Conservation (phyloP, 2,797 vertebrate genomes). For the Sciurus vulgaris region DNA sequence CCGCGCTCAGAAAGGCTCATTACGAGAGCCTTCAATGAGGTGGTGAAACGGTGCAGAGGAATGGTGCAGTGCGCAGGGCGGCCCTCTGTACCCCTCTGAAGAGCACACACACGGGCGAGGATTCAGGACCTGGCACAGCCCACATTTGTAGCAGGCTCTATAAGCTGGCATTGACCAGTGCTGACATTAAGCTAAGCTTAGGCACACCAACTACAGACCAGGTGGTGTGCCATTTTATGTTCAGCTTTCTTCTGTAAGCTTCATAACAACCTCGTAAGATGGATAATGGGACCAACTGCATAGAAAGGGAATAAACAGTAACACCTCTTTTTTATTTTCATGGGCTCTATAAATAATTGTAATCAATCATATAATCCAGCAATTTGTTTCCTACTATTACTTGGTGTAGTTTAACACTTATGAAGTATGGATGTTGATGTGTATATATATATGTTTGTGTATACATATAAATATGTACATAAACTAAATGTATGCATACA, state of each 20-base stretch:
- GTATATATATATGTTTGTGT: too few species aligned
- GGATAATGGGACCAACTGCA: neutral
- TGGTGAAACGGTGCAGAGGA: neutral
- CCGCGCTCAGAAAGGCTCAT: neutral
- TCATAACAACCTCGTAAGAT: neutral
- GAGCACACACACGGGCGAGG: neutral
- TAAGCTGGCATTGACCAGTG: neutral
- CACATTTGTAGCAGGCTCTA: neutral
- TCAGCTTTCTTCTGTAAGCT: neutral
- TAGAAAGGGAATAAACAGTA: slow-evolving; percentile 10
- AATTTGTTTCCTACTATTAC: neutral
- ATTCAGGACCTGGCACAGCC: neutral
- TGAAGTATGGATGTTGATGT: neutral
- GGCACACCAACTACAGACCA: neutral
- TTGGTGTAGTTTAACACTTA: neutral
- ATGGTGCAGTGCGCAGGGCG: neutral
- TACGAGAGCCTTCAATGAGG: neutral
- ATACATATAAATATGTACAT: too few species aligned
- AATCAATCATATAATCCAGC: neutral
- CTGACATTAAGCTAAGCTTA: neutral
- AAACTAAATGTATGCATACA: too few species aligned
- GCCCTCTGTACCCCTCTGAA: neutral
- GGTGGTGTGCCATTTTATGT: neutral
- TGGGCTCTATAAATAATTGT: neutral
- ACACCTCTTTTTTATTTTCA: neutral